These are phyloP conservation scores for Borostomias antarcticus DNA, from an alignment of 2,797 vertebrate species.

Conservation along the genomic window DNA sequence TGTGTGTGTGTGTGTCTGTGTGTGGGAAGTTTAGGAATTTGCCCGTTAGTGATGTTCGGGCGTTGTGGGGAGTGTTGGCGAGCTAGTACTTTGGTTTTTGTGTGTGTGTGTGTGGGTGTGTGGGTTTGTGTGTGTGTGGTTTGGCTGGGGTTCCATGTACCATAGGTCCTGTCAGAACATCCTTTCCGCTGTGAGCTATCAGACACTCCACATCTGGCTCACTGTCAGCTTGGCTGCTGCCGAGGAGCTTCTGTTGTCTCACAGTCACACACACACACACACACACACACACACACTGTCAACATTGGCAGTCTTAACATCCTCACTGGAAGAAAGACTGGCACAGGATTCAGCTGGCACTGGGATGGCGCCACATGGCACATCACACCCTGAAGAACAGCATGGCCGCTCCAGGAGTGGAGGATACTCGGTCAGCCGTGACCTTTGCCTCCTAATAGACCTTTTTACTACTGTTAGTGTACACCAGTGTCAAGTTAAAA, in stretches of 20 bases:
- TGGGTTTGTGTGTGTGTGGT: neutral
- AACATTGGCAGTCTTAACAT: neutral
- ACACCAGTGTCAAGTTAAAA: no score
- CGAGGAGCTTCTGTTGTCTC: conserved; percentile 26
- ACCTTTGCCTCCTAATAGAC: neutral
- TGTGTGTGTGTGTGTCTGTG: conserved; percentile 1
- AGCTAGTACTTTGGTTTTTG: no score
- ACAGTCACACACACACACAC: conserved; percentile 31
- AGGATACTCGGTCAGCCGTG: neutral
- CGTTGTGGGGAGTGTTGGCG: no score
- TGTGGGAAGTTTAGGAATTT: no score
- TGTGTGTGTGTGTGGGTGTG: neutral
- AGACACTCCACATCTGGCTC: conserved; percentile 36
- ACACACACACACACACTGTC: conserved; percentile 9
- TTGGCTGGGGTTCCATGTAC: no score
- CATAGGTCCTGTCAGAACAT: conserved; percentile 11
- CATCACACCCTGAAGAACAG: no score
- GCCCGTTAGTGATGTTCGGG: no score
- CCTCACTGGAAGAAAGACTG: neutral
- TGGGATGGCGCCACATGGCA: neutral
- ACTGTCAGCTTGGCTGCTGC: conserved; percentile 36
- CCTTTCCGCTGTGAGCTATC: conserved; percentile 26
- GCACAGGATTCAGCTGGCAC: neutral
- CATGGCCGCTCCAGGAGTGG: no score
- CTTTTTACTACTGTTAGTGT: no score